phyloP scores from a whole-genome alignment of 2,888 invertebrate genomes.

The Acronicta aceris region DNA sequence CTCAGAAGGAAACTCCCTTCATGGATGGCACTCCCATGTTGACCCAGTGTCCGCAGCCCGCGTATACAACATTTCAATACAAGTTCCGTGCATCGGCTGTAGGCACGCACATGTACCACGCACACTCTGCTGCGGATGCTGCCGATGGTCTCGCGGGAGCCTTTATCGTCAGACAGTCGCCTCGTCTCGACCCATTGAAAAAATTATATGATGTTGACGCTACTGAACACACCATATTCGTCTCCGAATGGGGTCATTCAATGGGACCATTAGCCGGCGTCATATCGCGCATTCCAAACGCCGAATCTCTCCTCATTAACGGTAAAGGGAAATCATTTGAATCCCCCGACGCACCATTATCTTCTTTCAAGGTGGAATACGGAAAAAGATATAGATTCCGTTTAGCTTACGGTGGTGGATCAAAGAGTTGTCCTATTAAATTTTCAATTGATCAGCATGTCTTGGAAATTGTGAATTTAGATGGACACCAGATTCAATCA shows the following conservation, averaged over 20 bases:
- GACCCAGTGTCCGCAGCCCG: slow-evolving; percentile 93
- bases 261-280: slow-evolving; percentile 85
- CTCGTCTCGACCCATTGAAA: slow-evolving; percentile 89
- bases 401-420: slow-evolving; percentile 91
- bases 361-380: slow-evolving; percentile 87
- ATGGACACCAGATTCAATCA: slow-evolving; percentile 91
- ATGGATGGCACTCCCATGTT: slow-evolving; percentile 95
- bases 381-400: slow-evolving; percentile 91
- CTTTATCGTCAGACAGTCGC: slow-evolving; percentile 91
- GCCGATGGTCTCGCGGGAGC: slow-evolving; percentile 92
- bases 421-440: slow-evolving; percentile 91
- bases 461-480: slow-evolving; percentile 91
- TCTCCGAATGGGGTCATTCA: slow-evolving; percentile 92
- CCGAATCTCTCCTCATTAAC: slow-evolving; percentile 90
- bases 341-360: slow-evolving; percentile 76
- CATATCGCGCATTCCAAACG: slow-evolving; percentile 74
- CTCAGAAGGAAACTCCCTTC: slow-evolving; percentile 91
- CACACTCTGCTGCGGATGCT: slow-evolving; percentile 92
- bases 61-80: slow-evolving; percentile 93
- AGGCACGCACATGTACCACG: slow-evolving; percentile 94
- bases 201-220: slow-evolving; percentile 92
- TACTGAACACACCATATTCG: slow-evolving; percentile 91
- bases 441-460: slow-evolving; percentile 91
- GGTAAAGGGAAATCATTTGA: slow-evolving; percentile 88
- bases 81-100: slow-evolving; percentile 92